Evolutionary conservation across 2,888 invertebrate genomes (phyloP), one percentile per base, ranked within the genome.

Genomic region (Drosophila subsilvestris): DNA sequence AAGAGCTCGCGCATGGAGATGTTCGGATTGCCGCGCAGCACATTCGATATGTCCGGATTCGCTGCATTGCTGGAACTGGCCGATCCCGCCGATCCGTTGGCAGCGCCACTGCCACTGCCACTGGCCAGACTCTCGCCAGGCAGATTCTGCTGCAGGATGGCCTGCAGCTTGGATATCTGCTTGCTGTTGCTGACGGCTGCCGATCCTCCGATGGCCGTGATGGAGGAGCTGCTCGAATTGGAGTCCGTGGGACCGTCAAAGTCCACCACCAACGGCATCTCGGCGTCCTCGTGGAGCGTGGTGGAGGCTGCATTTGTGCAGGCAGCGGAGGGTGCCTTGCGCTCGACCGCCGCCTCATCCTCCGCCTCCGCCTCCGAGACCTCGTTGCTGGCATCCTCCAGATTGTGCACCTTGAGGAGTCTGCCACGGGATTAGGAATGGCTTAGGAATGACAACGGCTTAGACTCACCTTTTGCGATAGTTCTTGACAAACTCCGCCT

Each of bases 1-100:
- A 96, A 96, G 14, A 96, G 90, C 79, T 96, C 96, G 45, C 96
- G 93, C 20, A 96, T 96, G 4, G 96, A 96, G 83, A 96, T 96
- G n/a, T 96, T 96, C 0, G 96, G 96, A 91, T 96, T 96, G 18
- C 91, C 89, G 2, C 92, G 90, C 67, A 92, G 69, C 32, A 90
- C 91, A 66, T 90, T 90, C 18, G 92, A 92, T 27, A 92, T 92
- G 58, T 92, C 37, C n/a, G 37, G 37, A 37, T 37, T 37, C 37
- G 37, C 37, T 37, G 37, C n/a, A 37, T n/a, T 9, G n/a, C n/a
- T n/a, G 25, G 1, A 3, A 17, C 22, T 14, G 47, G 50, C 22
- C 9, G 42, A 6, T 1, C 55, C 73, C 43, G 50, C 22, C 9
- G 42, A 6, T 1, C 55, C 73, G n/a, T 37, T n/a, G n/a, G 5